A percentile compares a stretch with the other conserved stretches of the same genome.
phyloP scores from a whole-genome alignment of 2,888 invertebrate species.

The Drosophila koepferae region DNA sequence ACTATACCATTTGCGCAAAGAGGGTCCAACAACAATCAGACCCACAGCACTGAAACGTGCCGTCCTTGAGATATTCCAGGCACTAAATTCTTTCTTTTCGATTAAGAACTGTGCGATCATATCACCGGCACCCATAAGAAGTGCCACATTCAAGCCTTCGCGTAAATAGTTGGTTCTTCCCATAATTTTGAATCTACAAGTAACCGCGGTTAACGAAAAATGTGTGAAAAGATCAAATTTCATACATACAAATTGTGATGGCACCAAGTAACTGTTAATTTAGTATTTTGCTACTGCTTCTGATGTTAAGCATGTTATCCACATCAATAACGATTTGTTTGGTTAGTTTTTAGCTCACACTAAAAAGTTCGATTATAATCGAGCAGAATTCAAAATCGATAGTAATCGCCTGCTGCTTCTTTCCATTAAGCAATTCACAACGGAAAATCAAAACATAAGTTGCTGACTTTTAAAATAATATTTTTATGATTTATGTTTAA shows the following conservation, averaged over 20 bases:
- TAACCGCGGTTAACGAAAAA: not conserved
- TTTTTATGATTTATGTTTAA: not conserved
- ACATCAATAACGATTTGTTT: not conserved
- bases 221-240: no score
- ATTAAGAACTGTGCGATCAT: slow-evolving; percentile 74
- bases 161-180: slow-evolving; percentile 68
- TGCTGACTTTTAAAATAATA: not conserved
- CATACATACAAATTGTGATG: not conserved
- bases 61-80: slow-evolving; percentile 70
- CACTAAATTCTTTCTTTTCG: slow-evolving; percentile 50
- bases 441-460: not conserved
- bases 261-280: not conserved
- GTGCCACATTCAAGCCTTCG: slow-evolving; percentile 64
- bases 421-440: not conserved
- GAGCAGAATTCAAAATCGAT: slow-evolving; percentile 7
- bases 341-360: not conserved
- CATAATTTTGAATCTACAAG: slow-evolving; percentile 33
- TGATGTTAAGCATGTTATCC: not conserved
- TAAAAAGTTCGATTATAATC: not conserved
- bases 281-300: not conserved
- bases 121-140: slow-evolving; percentile 82
- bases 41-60: slow-evolving; percentile 73
- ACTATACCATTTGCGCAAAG: slow-evolving; percentile 74
- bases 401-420: not conserved
- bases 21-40: slow-evolving; percentile 76